A percentile compares a stretch with the other conserved stretches of the same genome.
Conservation (phyloP, 2,113 vertebrate genomes). For the Mastomys natalensis region DNA sequence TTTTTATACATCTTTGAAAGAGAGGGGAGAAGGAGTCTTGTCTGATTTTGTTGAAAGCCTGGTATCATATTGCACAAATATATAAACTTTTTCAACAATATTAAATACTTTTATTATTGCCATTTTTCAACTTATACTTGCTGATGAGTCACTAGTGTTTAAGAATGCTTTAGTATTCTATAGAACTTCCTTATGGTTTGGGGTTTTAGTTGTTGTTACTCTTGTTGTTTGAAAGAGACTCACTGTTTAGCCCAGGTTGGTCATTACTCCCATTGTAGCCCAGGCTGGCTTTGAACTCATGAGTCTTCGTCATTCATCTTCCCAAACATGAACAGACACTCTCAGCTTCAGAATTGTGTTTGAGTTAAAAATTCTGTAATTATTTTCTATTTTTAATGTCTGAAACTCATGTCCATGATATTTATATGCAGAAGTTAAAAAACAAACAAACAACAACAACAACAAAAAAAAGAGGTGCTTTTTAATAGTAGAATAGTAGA, state of each 20-base stretch:
- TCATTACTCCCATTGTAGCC: not conserved
- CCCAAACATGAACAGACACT: not conserved
- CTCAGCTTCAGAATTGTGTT: not conserved
- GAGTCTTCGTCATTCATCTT: not conserved
- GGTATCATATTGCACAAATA: not conserved
- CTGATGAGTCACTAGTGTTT: not conserved
- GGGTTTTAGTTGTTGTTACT: not conserved
- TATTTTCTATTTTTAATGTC: not conserved
- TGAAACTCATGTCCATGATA: not conserved
- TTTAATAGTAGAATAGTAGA: too few species aligned
- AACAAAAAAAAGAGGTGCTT: too few species aligned
- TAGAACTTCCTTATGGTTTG: not conserved
- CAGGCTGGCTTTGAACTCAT: not conserved
- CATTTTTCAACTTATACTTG: not conserved
- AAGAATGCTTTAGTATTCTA: not conserved
- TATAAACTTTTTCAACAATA: not conserved
- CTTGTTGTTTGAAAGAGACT: not conserved
- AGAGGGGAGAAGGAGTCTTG: rapidly evolving
- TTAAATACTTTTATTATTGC: not conserved
- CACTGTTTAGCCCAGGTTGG: not conserved
- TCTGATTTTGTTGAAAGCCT: not conserved
- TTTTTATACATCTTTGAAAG: not conserved
- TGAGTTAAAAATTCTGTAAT: not conserved
- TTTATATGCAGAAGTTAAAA: not conserved
- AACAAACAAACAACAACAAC: too few species aligned